Base-by-base conservation (phyloP, 37 sponge, comb jelly and placozoan genomes). In the Oscarella lobularis region DNA sequence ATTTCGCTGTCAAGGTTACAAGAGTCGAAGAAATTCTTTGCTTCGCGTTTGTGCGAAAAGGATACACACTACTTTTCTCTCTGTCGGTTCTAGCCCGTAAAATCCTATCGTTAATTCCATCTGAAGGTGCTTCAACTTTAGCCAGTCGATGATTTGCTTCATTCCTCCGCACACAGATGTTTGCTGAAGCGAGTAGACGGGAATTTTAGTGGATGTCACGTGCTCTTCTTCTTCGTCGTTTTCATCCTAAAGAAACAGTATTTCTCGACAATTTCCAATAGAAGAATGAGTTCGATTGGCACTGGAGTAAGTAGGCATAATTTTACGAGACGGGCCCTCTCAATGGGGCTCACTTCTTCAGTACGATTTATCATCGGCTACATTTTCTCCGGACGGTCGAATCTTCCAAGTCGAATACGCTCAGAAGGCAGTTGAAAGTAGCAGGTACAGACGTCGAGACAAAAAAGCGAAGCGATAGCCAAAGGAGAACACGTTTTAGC, bases 381-480 rank as follows among this genome's bases (percentile, higher is more conserved):
- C 90, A 75, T 95, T 91, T 66, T 95, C 96, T 29, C 96, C 96
- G 1, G 96, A 95, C 81, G 96, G 96, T 20, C 40, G 96, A 41
- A 89, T 95, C 2, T 95, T 95, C 35, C 96, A 95, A 74, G 87
- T 95, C 1, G 96, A 95, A 73, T 95, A 95, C 77, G 96, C 96
- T 29, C 38, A 40, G 20, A 95, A 95, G 78, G 96, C 96, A 0
- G 89, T 95, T 0, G 96, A 95, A 39, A 91, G 86, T 79, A 91
- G 96, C 77, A 86, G 96, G 90, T 95, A 67, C 77, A 87, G 34
- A 2, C 40, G 40, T 68, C 33, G 31, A 4, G 4, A 34, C 6
- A 30, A 34, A 4, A 5, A 4, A 34, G 5, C 6, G 6, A 14
- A 34, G 31, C 29, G 71, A 68, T 4, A 34, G 71, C 5, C 33